Conservation (phyloP, 2,888 invertebrate species). For the Isoperla grammatica region DNA sequence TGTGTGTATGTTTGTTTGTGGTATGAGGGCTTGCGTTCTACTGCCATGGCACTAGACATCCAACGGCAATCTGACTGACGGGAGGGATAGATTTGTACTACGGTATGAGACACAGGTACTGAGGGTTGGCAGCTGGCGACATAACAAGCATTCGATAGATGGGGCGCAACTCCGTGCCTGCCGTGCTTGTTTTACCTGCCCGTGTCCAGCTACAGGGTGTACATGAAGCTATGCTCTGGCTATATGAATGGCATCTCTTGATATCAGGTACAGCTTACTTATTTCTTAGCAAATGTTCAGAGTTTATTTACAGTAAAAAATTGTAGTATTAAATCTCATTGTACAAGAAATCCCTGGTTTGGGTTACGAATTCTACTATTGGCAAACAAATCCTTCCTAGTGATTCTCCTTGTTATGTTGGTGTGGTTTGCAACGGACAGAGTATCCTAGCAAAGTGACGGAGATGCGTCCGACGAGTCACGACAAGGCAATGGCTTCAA, state of each 20-base stretch:
- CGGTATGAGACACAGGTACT: too few relatives aligned
- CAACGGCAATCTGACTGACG: too few relatives aligned
- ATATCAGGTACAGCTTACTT: slow-evolving; percentile 22
- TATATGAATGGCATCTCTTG: slow-evolving; percentile 23
- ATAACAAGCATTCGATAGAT: not conserved
- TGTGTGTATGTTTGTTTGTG: too few relatives aligned
- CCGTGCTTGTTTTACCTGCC: not conserved
- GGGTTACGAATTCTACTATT: slow-evolving; percentile 14
- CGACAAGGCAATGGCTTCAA: too few relatives aligned
- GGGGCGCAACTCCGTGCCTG: not conserved
- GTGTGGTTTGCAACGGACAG: too few relatives aligned
- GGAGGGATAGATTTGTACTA: too few relatives aligned
- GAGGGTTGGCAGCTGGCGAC: slow-evolving; percentile 1
- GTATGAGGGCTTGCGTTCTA: too few relatives aligned
- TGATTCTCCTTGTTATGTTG: too few relatives aligned
- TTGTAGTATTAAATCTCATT: slow-evolving; percentile 18
- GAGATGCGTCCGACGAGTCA: too few relatives aligned
- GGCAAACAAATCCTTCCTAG: too few relatives aligned
- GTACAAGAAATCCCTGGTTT: slow-evolving; percentile 21
- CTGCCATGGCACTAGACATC: too few relatives aligned
- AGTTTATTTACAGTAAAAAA: slow-evolving; percentile 25
- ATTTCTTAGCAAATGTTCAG: slow-evolving; percentile 2
- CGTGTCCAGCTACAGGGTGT: not conserved
- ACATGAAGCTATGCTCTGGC: slow-evolving; percentile 2
- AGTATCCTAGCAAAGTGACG: too few relatives aligned